Conservation (phyloP, 2,113 vertebrate species). For the Notothenia rossii region DNA sequence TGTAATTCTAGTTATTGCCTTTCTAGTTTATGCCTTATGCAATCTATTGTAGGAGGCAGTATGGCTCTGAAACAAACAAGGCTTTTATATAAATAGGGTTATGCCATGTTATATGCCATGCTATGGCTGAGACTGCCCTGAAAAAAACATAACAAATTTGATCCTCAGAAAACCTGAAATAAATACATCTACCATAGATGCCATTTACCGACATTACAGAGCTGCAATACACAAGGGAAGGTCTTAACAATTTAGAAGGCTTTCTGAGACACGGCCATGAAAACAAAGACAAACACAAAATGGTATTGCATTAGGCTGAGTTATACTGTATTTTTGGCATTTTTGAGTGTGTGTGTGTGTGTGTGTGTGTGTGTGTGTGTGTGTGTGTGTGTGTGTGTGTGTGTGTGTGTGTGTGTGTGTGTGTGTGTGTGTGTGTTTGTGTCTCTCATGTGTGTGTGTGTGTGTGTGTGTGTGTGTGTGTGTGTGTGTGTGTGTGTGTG, state of each 20-base stretch:
- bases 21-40: slow-evolving; percentile 45
- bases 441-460: too few species aligned
- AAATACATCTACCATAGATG: slow-evolving; percentile 51
- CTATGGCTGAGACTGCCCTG: slow-evolving; percentile 39
- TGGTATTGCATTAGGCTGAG: slow-evolving; percentile 49
- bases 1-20: slow-evolving; percentile 16
- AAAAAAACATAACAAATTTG: slow-evolving; percentile 55
- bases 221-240: slow-evolving; percentile 58
- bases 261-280: slow-evolving; percentile 23
- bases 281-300: slow-evolving; percentile 18
- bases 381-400: not conserved
- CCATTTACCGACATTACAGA: slow-evolving; percentile 55
- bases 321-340: slow-evolving; percentile 41
- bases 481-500: slow-evolving; percentile 18
- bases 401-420: too few species aligned
- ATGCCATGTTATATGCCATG: slow-evolving; percentile 51
- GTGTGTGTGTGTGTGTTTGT: too few species aligned
- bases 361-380: slow-evolving; percentile 30
- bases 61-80: slow-evolving; percentile 42
- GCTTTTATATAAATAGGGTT: slow-evolving; percentile 63
- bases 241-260: slow-evolving; percentile 63
- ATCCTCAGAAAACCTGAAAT: slow-evolving; percentile 51
- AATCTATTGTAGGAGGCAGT: slow-evolving; percentile 51
- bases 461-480: slow-evolving; percentile 17
- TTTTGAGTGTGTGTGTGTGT: slow-evolving; percentile 16